These are phyloP conservation scores for Zhuqinia jingwanae DNA, from an alignment of 2,888 invertebrate genomes.

Conservation along the genomic window DNA sequence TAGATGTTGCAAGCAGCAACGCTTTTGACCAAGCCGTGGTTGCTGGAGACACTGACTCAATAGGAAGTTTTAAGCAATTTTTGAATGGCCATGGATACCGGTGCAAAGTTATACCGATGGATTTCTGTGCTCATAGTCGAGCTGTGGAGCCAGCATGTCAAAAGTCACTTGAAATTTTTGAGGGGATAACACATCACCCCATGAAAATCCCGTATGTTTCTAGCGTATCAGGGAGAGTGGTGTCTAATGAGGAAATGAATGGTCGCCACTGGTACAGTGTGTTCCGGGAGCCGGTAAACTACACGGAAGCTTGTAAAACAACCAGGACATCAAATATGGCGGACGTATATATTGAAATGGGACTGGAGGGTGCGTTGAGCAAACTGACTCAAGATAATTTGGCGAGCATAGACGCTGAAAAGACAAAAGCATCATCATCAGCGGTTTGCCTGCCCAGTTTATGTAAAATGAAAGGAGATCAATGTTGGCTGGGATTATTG, in stretches of 20 bases:
- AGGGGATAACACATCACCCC: neutral
- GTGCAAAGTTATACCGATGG: slow-evolving; percentile 9
- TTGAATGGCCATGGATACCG: neutral
- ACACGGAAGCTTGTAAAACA: neutral
- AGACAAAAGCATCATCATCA: neutral
- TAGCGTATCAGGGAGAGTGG: slow-evolving; percentile 17
- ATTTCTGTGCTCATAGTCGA: slow-evolving; percentile 11
- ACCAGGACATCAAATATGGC: neutral
- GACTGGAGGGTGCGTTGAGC: slow-evolving; percentile 27
- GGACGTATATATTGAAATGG: slow-evolving; percentile 46
- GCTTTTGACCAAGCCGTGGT: slow-evolving; percentile 21
- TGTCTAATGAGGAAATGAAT: neutral
- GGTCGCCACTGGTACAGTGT: neutral
- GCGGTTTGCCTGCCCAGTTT: neutral
- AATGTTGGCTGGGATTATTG: neutral
- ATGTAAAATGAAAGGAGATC: slow-evolving; percentile 10
- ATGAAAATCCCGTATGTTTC: slow-evolving; percentile 37
- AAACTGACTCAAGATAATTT: slow-evolving; percentile 26
- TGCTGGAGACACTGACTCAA: slow-evolving; percentile 9
- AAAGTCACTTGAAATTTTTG: neutral
- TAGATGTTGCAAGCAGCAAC: slow-evolving; percentile 8
- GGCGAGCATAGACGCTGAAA: neutral
- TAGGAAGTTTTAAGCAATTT: neutral
- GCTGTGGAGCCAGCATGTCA: slow-evolving; percentile 10
- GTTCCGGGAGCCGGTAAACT: neutral